These are phyloP conservation scores for Syrista parreyssii DNA, from an alignment of 2,888 invertebrate genomes.

Conservation along the genomic window DNA sequence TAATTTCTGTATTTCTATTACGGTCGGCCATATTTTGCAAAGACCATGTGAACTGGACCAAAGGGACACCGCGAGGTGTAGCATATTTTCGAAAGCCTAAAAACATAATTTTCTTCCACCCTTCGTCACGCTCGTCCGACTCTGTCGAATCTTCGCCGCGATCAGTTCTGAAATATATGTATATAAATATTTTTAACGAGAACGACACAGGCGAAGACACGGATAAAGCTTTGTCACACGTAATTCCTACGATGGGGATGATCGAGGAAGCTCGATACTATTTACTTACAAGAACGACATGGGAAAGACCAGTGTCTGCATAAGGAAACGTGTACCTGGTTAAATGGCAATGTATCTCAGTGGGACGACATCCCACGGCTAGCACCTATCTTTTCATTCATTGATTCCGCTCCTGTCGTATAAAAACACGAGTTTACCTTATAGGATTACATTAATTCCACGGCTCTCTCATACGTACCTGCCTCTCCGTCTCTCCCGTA, in stretches of 20 bases:
- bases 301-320: slow-evolving; percentile 3
- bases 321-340: slow-evolving; percentile 8
- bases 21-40: neutral
- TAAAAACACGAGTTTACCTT: slow-evolving; percentile 49
- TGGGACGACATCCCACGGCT: slow-evolving; percentile 48
- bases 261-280: slow-evolving; percentile 14
- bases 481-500: slow-evolving; percentile 12
- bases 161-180: too few relatives aligned
- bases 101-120: neutral
- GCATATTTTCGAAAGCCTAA: neutral
- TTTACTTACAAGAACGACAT: slow-evolving; percentile 1
- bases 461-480: slow-evolving; percentile 11
- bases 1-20: neutral
- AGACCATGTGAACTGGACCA: neutral
- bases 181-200: neutral
- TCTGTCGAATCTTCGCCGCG: neutral
- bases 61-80: neutral
- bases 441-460: slow-evolving; percentile 25
- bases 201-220: neutral
- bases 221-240: neutral
- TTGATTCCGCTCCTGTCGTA: slow-evolving; percentile 37
- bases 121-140: neutral
- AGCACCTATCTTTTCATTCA: slow-evolving; percentile 44
- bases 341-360: slow-evolving; percentile 38
- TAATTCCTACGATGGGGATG: neutral